Evolutionary conservation across 2,113 vertebrate species (phyloP).

Genomic region (Ceuthmochares aereus): DNA sequence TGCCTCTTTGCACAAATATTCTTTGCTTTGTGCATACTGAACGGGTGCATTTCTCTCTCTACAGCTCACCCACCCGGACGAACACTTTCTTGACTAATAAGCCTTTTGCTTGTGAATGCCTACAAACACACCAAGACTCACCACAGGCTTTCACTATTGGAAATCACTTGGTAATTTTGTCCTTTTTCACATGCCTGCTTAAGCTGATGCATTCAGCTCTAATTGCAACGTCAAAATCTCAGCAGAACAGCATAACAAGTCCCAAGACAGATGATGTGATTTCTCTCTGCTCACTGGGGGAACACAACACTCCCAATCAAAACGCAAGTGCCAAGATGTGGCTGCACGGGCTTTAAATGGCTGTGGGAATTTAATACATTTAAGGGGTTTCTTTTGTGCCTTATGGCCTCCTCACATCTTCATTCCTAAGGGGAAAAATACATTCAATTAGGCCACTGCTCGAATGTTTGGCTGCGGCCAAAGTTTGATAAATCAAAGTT

Average conservation of each 20-base stretch:
- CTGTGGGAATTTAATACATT: background rate
- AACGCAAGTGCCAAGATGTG: background rate
- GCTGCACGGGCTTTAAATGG: background rate
- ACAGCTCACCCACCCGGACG: background rate
- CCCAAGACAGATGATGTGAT: background rate
- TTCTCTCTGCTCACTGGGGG: background rate
- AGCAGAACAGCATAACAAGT: rapidly evolving
- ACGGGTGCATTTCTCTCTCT: background rate
- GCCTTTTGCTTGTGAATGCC: background rate
- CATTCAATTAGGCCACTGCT: background rate
- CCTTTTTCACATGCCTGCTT: background rate
- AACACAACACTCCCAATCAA: background rate
- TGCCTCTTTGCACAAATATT: rapidly evolving
- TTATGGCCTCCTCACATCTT: background rate
- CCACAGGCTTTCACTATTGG: background rate
- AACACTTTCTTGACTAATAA: slow-evolving; percentile 12
- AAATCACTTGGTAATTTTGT: background rate
- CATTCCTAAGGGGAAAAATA: background rate
- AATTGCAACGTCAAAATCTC: background rate
- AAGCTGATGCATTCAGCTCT: background rate
- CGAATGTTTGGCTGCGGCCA: background rate
- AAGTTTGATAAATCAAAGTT: background rate
- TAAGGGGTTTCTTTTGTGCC: background rate
- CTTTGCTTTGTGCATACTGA: background rate
- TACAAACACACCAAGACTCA: background rate